Evolutionary conservation across 2,888 invertebrate genomes (phyloP).

Genomic region (Acrocyrtus sp.): DNA sequence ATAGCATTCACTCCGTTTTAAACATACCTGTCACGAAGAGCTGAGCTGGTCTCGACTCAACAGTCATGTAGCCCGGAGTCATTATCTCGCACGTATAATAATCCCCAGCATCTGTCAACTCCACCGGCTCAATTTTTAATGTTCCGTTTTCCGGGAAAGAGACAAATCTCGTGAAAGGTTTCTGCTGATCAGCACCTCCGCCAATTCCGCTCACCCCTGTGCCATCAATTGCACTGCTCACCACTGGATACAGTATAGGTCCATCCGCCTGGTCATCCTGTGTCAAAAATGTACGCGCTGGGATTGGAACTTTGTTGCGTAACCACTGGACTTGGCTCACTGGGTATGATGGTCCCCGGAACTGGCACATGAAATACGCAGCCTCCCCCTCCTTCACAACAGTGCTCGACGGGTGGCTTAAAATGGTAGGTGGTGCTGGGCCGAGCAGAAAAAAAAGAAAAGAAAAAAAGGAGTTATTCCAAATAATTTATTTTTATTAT

Average conservation of each 20-base stretch:
- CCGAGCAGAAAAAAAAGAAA: conserved; percentile 62
- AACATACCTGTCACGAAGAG: conserved; percentile 62
- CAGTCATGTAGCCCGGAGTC: conserved; percentile 72
- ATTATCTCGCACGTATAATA: conserved; percentile 77
- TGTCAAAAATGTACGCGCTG: conserved; percentile 39
- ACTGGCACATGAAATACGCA: conserved; percentile 73
- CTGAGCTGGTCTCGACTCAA: conserved; percentile 69
- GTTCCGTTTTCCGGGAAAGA: conserved; percentile 68
- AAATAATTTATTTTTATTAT: conserved; percentile 60
- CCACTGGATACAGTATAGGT: conserved; percentile 41
- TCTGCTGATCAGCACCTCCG: conserved; percentile 47
- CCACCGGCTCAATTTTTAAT: conserved; percentile 69
- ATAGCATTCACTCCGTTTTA: not conserved
- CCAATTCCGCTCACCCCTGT: conserved; percentile 33
- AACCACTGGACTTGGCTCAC: conserved; percentile 76
- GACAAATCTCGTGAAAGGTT: conserved; percentile 59
- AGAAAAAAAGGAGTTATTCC: conserved; percentile 44
- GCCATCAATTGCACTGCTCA: conserved; percentile 32
- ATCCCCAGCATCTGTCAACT: conserved; percentile 73
- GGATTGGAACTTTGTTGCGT: conserved; percentile 72
- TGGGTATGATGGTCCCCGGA: conserved; percentile 69
- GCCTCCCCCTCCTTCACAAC: conserved; percentile 75
- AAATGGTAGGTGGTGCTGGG: conserved; percentile 73
- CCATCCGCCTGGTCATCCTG: conserved; percentile 48
- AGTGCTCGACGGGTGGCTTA: conserved; percentile 71